Conservation (phyloP, 2,888 invertebrate genomes). For the Therioaphis trifolii region DNA sequence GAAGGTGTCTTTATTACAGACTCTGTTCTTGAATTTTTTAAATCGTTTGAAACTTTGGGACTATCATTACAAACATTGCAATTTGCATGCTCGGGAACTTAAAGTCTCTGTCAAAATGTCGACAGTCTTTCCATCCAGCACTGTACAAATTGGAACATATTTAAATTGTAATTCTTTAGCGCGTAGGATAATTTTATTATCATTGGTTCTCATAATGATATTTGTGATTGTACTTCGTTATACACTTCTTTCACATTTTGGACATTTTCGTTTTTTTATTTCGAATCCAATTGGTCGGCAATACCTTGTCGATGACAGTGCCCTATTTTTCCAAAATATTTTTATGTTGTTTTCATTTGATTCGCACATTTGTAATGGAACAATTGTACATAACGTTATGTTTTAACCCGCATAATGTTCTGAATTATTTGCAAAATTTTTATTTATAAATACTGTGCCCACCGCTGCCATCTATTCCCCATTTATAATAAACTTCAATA, state of each 20-base stretch:
- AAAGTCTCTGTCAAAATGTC: too few relatives aligned
- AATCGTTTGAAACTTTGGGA: too few relatives aligned
- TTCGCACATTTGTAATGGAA: constrained; percentile 24
- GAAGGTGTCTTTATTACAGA: constrained; percentile 7
- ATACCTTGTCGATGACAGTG: constrained; percentile 29
- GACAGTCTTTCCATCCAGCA: too few relatives aligned
- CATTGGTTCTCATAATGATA: background rate
- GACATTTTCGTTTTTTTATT: constrained; percentile 31
- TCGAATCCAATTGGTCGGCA: constrained; percentile 22
- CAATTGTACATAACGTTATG: constrained; percentile 21
- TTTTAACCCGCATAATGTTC: constrained; percentile 1
- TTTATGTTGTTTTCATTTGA: too few relatives aligned
- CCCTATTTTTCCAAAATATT: constrained; percentile 3
- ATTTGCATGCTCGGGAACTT: too few relatives aligned
- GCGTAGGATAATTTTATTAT: background rate
- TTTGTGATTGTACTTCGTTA: constrained; percentile 5
- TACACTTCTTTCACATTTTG: constrained; percentile 23
- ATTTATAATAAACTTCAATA: constrained; percentile 13
- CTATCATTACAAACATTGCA: too few relatives aligned
- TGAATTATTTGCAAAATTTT: constrained; percentile 26
- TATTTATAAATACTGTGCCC: constrained; percentile 19
- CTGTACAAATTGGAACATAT: background rate
- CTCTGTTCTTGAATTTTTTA: too few relatives aligned
- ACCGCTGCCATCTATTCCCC: too few relatives aligned
- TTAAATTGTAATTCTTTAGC: constrained; percentile 5